phyloP scores from a whole-genome alignment of 2,113 vertebrate genomes.

The Apodemus sylvaticus region DNA sequence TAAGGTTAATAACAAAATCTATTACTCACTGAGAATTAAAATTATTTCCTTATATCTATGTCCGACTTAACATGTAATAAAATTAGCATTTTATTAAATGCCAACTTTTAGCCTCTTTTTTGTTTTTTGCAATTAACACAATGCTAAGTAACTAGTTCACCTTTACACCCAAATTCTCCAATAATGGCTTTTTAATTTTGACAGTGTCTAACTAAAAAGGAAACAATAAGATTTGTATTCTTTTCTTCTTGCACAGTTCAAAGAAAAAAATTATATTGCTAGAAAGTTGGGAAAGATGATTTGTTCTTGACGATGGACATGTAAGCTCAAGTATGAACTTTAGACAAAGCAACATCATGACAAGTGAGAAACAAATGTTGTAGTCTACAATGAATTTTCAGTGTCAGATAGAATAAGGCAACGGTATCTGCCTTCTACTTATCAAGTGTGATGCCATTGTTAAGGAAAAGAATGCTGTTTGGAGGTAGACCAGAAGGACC shows the following conservation, averaged over 20 bases:
- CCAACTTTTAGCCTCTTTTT: background rate
- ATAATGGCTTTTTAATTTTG: conserved; percentile 9
- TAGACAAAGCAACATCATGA: conserved; percentile 23
- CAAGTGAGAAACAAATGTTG: conserved; percentile 23
- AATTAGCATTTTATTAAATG: background rate
- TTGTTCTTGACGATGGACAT: conserved; percentile 49
- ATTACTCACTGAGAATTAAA: conserved; percentile 26
- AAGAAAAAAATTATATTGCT: conserved; percentile 11
- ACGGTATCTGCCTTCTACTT: conserved; percentile 5
- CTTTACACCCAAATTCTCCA: background rate
- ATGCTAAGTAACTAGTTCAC: background rate
- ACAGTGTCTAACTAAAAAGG: conserved; percentile 33
- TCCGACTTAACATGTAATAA: background rate
- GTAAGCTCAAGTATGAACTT: conserved; percentile 52
- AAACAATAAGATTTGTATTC: background rate
- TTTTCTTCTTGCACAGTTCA: background rate
- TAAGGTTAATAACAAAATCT: background rate
- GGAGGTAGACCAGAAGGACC: background rate
- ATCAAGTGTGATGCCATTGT: background rate
- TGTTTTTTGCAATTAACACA: conserved; percentile 1
- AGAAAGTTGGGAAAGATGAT: background rate
- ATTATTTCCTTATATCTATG: background rate
- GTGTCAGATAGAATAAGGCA: conserved; percentile 48
- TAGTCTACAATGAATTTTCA: background rate
- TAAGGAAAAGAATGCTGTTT: background rate